Evolutionary conservation across 2,113 vertebrate species (phyloP).

Genomic region (Mola mola): DNA sequence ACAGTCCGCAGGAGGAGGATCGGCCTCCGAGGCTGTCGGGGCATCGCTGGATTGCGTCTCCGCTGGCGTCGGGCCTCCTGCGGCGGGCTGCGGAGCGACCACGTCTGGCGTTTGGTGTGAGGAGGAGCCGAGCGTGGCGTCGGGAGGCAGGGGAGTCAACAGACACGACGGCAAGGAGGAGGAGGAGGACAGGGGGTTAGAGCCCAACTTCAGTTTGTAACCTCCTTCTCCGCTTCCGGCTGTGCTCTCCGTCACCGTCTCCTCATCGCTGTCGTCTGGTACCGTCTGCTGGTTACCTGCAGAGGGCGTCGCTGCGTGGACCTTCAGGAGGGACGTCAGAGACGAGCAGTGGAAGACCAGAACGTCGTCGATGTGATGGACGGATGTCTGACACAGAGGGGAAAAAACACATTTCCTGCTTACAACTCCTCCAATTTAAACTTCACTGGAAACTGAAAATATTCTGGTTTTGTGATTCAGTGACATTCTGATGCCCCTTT

Average conservation of each 20-base stretch:
- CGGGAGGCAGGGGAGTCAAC: not conserved
- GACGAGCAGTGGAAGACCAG: rapidly evolving
- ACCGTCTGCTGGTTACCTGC: not conserved
- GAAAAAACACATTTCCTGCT: too few species aligned
- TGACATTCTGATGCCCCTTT: too few species aligned
- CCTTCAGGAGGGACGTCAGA: not conserved
- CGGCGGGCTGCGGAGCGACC: not conserved
- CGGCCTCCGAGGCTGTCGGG: too few species aligned
- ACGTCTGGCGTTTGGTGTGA: not conserved
- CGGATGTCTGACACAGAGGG: conserved; percentile 24
- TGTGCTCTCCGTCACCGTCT: not conserved
- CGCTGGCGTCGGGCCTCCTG: not conserved
- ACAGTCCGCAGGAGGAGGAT: not conserved
- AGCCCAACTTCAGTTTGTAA: not conserved
- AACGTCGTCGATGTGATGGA: conserved; percentile 16
- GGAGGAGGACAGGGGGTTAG: conserved; percentile 15
- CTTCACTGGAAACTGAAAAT: too few species aligned
- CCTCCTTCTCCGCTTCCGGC: not conserved
- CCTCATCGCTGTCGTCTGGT: not conserved
- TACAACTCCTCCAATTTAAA: too few species aligned
- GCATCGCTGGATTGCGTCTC: not conserved
- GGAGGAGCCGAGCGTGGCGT: not conserved
- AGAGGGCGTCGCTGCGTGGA: conserved; percentile 15
- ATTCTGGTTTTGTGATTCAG: too few species aligned
- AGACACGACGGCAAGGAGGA: not conserved